phyloP scores from a whole-genome alignment of 2,113 vertebrate species.

The Odobenus rosmarus region DNA sequence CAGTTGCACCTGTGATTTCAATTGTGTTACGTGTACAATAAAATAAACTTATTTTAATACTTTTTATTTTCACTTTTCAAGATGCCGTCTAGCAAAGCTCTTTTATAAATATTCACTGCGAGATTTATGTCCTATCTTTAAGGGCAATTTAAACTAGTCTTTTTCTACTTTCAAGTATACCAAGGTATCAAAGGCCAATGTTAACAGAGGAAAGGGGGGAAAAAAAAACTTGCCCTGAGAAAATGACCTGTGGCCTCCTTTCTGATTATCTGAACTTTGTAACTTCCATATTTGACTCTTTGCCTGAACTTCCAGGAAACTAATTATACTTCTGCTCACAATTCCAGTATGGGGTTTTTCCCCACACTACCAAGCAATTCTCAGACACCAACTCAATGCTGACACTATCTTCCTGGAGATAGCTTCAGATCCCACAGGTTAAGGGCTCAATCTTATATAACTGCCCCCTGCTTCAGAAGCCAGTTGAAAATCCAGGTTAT shows the following conservation, averaged over 20 bases:
- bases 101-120: neutral
- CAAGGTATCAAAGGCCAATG: neutral
- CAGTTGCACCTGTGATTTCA: neutral
- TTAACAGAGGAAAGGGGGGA: neutral
- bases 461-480: neutral
- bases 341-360: neutral
- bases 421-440: neutral
- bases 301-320: neutral
- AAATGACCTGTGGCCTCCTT: neutral
- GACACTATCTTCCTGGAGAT: neutral
- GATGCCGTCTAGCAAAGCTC: neutral
- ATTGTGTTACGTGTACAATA: neutral
- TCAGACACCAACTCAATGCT: neutral
- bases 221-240: neutral
- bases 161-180: neutral
- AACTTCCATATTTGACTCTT: neutral
- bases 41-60: constrained; percentile 36
- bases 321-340: neutral
- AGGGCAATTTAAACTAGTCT: neutral
- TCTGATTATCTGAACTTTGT: neutral
- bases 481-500: neutral
- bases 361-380: neutral
- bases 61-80: constrained; percentile 6
- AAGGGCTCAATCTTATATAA: neutral
- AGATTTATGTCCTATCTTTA: neutral